Conservation (phyloP, 37 sponge, comb jelly and placozoan genomes). For the Axinella damicornis region DNA sequence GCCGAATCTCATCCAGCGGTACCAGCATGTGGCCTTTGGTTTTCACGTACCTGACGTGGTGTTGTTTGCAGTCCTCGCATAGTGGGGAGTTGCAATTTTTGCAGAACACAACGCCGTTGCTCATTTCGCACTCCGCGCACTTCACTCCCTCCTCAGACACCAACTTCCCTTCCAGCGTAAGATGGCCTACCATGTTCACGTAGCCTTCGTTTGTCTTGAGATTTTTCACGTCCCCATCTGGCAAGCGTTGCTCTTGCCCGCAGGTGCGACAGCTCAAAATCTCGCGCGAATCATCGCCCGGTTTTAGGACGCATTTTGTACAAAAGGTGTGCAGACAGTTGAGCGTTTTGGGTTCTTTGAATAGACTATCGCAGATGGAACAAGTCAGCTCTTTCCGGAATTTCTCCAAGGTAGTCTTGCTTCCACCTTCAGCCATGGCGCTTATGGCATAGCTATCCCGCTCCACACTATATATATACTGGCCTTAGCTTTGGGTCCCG, state of each 20-base stretch:
- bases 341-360: slow-evolving; percentile 3
- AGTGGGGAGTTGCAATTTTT: background rate
- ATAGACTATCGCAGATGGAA: background rate
- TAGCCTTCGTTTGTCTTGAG: background rate
- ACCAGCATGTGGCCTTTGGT: background rate
- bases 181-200: slow-evolving; percentile 10
- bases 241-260: background rate
- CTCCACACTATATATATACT: too few species aligned
- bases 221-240: background rate
- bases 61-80: background rate
- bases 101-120: slow-evolving; percentile 11
- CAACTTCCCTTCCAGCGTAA: background rate
- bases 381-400: slow-evolving; percentile 10
- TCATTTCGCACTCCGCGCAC: slow-evolving; percentile 2
- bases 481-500: too few species aligned
- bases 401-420: background rate
- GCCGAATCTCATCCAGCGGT: background rate
- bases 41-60: background rate
- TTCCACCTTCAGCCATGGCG: too few species aligned
- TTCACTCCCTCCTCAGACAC: background rate
- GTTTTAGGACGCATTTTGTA: background rate
- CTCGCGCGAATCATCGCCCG: background rate
- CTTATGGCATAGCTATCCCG: too few species aligned
- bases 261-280: background rate
- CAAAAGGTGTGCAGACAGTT: slow-evolving; percentile 7